Evolutionary conservation across 2,113 vertebrate species (phyloP).

Genomic region (Riparia riparia): DNA sequence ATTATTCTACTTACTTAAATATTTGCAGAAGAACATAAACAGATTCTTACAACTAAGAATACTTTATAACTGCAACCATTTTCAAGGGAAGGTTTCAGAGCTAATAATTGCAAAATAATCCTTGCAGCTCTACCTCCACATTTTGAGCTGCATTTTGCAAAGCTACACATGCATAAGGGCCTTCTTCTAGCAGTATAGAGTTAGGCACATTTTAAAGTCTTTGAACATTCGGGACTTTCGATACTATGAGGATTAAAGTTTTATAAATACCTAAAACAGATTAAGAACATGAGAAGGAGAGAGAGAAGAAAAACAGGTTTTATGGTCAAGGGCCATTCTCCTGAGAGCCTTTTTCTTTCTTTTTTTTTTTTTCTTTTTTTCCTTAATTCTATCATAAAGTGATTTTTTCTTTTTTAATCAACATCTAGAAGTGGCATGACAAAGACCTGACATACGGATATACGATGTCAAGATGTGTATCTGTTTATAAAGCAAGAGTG

Average conservation of each 20-base stretch:
- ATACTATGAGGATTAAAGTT: slow-evolving; percentile 15
- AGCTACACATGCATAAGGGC: not conserved
- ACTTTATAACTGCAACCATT: not conserved
- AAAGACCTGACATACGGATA: not conserved
- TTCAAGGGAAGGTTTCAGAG: not conserved
- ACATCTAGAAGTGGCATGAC: not conserved
- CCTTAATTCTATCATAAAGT: not conserved
- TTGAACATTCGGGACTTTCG: not conserved
- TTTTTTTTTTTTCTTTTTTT: not conserved
- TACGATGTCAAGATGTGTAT: not conserved
- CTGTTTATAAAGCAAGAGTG: not conserved
- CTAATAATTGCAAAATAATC: not conserved
- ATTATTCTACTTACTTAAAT: not conserved
- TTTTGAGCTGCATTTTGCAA: not conserved
- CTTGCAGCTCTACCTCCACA: not conserved
- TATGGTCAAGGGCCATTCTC: not conserved
- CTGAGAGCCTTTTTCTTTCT: not conserved
- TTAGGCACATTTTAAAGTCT: slow-evolving; percentile 33
- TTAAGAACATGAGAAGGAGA: slow-evolving; percentile 12
- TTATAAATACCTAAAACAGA: slow-evolving; percentile 47
- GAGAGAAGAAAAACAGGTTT: not conserved
- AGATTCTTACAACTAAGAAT: not conserved
- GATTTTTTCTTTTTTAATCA: not conserved
- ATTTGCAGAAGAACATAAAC: not conserved
- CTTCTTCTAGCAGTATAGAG: not conserved